Evolutionary conservation across 2,113 vertebrate genomes (phyloP).

Genomic region (Ceyx melanurus): DNA sequence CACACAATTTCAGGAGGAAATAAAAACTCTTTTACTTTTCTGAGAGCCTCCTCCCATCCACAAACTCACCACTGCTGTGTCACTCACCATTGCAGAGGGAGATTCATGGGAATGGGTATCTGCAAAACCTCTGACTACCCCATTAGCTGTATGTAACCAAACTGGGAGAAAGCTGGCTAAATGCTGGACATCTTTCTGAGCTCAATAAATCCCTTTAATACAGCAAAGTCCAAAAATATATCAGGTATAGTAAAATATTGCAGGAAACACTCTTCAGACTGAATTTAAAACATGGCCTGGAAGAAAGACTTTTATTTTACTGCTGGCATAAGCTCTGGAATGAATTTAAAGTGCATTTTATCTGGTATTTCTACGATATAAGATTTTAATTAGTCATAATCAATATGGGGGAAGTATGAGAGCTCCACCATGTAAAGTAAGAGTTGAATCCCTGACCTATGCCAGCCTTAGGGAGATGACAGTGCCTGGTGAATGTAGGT

Average conservation of each 20-base stretch:
- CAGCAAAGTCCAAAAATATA: background rate
- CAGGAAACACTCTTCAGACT: background rate
- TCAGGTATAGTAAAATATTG: background rate
- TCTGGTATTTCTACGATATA: background rate
- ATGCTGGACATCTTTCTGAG: background rate
- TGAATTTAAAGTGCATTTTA: slow-evolving; percentile 26
- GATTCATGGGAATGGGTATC: accelerated
- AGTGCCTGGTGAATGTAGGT: slow-evolving; percentile 14
- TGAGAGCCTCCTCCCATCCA: background rate
- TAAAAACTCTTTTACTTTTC: background rate
- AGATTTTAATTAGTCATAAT: slow-evolving; percentile 12
- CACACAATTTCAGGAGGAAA: background rate
- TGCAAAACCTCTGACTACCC: background rate
- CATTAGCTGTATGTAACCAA: background rate
- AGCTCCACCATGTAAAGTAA: background rate
- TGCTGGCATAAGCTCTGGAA: background rate
- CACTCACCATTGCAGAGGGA: background rate
- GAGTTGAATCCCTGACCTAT: background rate
- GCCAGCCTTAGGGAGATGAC: background rate
- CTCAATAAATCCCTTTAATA: background rate
- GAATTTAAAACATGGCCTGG: background rate
- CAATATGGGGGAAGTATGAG: background rate
- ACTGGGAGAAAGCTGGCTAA: background rate
- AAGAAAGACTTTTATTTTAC: background rate
- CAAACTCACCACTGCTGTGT: background rate